Conservation (phyloP, 2,113 vertebrate genomes). For the Ammodytes marinus region DNA sequence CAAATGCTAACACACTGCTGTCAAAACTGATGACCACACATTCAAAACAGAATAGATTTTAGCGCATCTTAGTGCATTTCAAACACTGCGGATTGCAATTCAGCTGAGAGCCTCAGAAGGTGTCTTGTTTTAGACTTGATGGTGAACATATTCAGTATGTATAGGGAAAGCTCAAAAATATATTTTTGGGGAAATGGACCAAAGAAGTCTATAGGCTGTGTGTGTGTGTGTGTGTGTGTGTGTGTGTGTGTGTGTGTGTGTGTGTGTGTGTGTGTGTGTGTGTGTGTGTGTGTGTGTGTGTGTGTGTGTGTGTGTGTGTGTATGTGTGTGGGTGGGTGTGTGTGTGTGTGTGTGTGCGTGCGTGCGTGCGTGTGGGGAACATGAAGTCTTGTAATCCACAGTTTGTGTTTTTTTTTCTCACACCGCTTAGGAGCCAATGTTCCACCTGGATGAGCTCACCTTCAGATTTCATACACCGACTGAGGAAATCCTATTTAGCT, state of each 20-base stretch:
- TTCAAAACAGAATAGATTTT: too few relatives aligned
- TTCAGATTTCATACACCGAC: constrained; percentile 48
- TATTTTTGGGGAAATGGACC: too few relatives aligned
- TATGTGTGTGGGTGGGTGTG: constrained; percentile 10
- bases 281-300: background rate
- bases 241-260: background rate
- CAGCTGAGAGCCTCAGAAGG: too few relatives aligned
- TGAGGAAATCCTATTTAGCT: constrained; percentile 57
- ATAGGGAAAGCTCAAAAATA: too few relatives aligned
- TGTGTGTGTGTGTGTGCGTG: background rate
- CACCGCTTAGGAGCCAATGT: constrained; percentile 43
- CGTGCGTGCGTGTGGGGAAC: constrained; percentile 12
- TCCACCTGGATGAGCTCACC: constrained; percentile 57
- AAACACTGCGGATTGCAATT: too few relatives aligned
- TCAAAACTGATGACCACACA: too few relatives aligned
- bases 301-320: background rate
- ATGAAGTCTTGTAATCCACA: constrained; percentile 23
- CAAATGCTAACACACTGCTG: too few relatives aligned
- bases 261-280: background rate
- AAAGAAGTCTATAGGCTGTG: too few relatives aligned
- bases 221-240: background rate
- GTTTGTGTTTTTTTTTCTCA: constrained; percentile 30
- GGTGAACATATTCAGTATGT: too few relatives aligned
- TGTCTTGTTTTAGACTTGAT: too few relatives aligned
- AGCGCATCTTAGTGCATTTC: too few relatives aligned